These are phyloP conservation scores for Drosophila navojoa DNA, from an alignment of 1,140 invertebrate species.

Conservation along the genomic window DNA sequence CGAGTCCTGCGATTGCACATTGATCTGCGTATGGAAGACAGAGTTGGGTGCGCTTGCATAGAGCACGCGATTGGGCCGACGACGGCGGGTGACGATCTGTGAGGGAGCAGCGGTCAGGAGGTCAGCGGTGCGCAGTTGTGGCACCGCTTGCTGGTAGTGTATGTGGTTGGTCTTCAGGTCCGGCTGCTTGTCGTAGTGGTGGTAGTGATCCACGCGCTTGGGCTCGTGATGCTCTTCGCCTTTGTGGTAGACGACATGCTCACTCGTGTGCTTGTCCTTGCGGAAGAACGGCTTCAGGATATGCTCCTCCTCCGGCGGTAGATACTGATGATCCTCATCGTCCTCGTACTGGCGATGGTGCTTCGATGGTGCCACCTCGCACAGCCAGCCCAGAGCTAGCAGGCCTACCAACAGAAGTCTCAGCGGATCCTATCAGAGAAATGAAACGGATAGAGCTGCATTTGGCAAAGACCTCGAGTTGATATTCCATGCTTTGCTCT, in stretches of 20 bases:
- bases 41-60: slow-evolving; percentile 75
- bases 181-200: slow-evolving; percentile 72
- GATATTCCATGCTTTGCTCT: slow-evolving; percentile 26
- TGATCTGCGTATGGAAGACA: slow-evolving; percentile 74
- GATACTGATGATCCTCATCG: slow-evolving; percentile 61
- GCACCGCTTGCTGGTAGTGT: slow-evolving; percentile 56
- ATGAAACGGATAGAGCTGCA: not conserved
- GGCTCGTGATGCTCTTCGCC: slow-evolving; percentile 51
- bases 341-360: slow-evolving; percentile 54
- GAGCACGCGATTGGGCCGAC: slow-evolving; percentile 52
- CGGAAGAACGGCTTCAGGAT: slow-evolving; percentile 52
- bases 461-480: not conserved
- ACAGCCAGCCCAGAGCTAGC: slow-evolving; percentile 42
- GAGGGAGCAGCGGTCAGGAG: slow-evolving; percentile 55
- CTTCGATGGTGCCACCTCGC: slow-evolving; percentile 57
- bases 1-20: slow-evolving; percentile 72
- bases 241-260: slow-evolving; percentile 65
- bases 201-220: slow-evolving; percentile 67
- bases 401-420: slow-evolving; percentile 45
- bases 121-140: slow-evolving; percentile 45
- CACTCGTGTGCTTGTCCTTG: slow-evolving; percentile 69
- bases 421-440: slow-evolving; percentile 36
- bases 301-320: slow-evolving; percentile 37
- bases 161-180: slow-evolving; percentile 67
- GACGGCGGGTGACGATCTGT: slow-evolving; percentile 51